phyloP scores from a whole-genome alignment of 2,888 invertebrate species.

The Drosophila emarginata region DNA sequence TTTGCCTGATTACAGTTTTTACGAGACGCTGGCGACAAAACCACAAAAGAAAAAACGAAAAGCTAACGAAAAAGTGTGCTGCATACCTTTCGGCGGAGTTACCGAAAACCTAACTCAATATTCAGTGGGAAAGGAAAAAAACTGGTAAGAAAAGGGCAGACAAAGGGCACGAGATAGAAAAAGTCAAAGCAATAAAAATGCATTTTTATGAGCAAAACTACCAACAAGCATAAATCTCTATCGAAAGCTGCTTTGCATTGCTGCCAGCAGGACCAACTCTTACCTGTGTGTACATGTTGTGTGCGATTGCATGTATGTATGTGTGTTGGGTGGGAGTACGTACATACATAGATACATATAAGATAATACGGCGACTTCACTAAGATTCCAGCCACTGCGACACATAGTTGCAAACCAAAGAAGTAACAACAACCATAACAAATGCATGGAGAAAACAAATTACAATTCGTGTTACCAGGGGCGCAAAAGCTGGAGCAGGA shows the following conservation, averaged over 20 bases:
- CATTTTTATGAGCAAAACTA: constrained; percentile 78
- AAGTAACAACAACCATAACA: constrained; percentile 71
- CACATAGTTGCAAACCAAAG: constrained; percentile 15
- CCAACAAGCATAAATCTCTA: constrained; percentile 77
- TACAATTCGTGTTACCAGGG: constrained; percentile 62
- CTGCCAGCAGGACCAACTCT: constrained; percentile 14
- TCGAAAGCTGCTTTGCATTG: constrained; percentile 77
- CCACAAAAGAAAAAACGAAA: constrained; percentile 37
- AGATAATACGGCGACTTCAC: constrained; percentile 18
- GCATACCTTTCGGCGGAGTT: constrained; percentile 52
- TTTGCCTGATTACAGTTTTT: constrained; percentile 75
- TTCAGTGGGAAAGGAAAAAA: constrained; percentile 58
- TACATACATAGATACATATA: constrained; percentile 19
- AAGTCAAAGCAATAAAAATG: constrained; percentile 71
- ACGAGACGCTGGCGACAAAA: constrained; percentile 60
- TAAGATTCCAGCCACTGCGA: constrained; percentile 14
- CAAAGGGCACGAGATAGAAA: background rate
- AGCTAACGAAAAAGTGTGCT: constrained; percentile 20
- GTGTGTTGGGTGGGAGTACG: background rate
- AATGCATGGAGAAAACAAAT: constrained; percentile 75
- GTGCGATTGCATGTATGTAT: background rate
- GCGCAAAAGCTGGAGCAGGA: constrained; percentile 48
- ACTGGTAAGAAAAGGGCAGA: background rate
- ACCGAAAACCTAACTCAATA: constrained; percentile 70
- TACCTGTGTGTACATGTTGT: constrained; percentile 4